Conservation (phyloP, 1,140 invertebrate genomes). For the Bombus ignitus region DNA sequence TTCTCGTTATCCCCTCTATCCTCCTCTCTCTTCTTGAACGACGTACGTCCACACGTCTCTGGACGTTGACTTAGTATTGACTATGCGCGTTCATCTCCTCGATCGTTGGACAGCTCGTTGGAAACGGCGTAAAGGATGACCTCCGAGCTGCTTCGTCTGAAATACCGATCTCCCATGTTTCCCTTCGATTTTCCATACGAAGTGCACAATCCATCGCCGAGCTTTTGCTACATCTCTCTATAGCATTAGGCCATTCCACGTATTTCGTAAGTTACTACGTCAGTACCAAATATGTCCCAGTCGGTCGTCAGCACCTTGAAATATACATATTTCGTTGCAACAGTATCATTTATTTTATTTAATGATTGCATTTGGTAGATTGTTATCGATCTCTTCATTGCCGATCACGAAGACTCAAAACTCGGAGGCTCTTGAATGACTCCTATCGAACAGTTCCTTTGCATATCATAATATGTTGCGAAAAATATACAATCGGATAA, state of each 20-base stretch:
- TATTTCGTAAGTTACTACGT: not conserved
- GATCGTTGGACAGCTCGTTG: conserved; percentile 64
- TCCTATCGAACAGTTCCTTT: not conserved
- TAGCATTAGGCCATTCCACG: not conserved
- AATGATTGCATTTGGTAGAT: too few relatives aligned
- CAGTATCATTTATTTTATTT: too few relatives aligned
- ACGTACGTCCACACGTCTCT: conserved; percentile 59
- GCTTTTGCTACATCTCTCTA: not conserved
- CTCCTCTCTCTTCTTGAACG: conserved; percentile 27
- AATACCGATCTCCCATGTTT: conserved; percentile 24
- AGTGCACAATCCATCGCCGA: not conserved
- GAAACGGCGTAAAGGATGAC: conserved; percentile 61
- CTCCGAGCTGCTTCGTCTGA: conserved; percentile 23
- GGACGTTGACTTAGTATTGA: conserved; percentile 66
- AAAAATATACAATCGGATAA: not conserved
- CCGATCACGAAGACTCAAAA: too few relatives aligned
- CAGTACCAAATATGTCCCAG: not conserved
- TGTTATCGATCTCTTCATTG: too few relatives aligned
- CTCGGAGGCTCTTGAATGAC: too few relatives aligned
- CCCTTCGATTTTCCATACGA: conserved; percentile 25
- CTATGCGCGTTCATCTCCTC: conserved; percentile 65
- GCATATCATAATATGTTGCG: not conserved
- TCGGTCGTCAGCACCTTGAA: not conserved
- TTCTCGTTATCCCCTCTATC: not conserved
- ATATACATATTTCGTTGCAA: not conserved